phyloP scores from a whole-genome alignment of 2,888 invertebrate species.

The Tillus elongatus region DNA sequence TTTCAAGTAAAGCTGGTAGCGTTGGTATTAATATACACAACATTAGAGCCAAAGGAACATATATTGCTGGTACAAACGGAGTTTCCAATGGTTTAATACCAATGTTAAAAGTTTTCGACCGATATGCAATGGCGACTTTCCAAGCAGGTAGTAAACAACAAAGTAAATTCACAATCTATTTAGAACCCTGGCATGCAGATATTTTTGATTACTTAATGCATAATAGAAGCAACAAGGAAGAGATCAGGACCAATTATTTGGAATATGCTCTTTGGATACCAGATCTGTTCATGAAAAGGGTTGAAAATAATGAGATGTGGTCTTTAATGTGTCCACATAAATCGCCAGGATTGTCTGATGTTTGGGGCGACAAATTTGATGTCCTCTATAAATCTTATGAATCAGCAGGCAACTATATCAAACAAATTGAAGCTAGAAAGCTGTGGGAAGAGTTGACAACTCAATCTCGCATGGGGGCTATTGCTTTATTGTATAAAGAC shows the following conservation, averaged over 20 bases:
- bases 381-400: slow-evolving; percentile 49
- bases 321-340: slow-evolving; percentile 55
- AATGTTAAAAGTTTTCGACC: slow-evolving; percentile 52
- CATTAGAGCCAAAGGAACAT: slow-evolving; percentile 49
- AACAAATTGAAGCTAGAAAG: slow-evolving; percentile 68
- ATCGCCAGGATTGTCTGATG: slow-evolving; percentile 46
- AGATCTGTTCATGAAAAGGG: slow-evolving; percentile 54
- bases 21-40: slow-evolving; percentile 55
- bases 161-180: slow-evolving; percentile 55
- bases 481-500: slow-evolving; percentile 52
- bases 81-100: slow-evolving; percentile 54
- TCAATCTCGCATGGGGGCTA: slow-evolving; percentile 55
- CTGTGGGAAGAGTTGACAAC: slow-evolving; percentile 70
- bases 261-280: slow-evolving; percentile 57
- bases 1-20: slow-evolving; percentile 55
- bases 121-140: slow-evolving; percentile 52
- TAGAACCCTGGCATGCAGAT: slow-evolving; percentile 59
- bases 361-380: slow-evolving; percentile 55
- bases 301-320: slow-evolving; percentile 47
- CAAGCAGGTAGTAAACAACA: slow-evolving; percentile 56
- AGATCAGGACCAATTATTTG: slow-evolving; percentile 50
- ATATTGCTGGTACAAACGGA: slow-evolving; percentile 54
- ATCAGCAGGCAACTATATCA: slow-evolving; percentile 42
- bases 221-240: slow-evolving; percentile 52
- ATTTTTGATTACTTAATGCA: slow-evolving; percentile 52